Base-by-base conservation (phyloP, 2,797 vertebrate genomes). In the Scarus forsteni region DNA sequence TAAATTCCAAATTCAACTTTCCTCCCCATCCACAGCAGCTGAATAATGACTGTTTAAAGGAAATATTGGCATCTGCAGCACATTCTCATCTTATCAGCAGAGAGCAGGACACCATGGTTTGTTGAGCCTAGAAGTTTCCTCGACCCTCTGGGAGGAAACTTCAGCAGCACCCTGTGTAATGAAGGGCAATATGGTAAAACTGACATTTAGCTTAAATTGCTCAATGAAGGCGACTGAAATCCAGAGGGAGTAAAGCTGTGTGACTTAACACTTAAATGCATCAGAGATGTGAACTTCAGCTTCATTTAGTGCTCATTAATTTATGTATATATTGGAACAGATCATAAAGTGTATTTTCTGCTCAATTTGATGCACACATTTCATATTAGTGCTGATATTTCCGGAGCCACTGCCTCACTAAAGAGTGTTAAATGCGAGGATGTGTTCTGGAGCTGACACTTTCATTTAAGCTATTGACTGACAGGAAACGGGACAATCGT, bases 181-280 rank as follows among this genome's bases (percentile, higher is more conserved):
- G 75, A 80, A 77, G 69, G 67, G 53, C 62, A 65, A 55, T 69
- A 81, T 84, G 79, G 42, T 75, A 78, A 84, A 52, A 53, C 0
- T 81, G 79, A 83, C 77, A 85, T 84, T 81, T 67, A 59, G 14
- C 19, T 27, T 34, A 44, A 70, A 80, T 48, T 56, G 50, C 42
- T 50, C 36, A 76, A 73, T 51, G 45, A 0, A 63, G 38, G 15
- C 7, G 44, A 72, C 45, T 27, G 6, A 12, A 51, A 68, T 52
- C 44, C 44, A 67, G 6, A 5, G 7, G 35, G 57, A 54, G 50
- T 1, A 8, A 61, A 64, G n/a, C 15, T 5, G 12, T 3, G 1
- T 15, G 46, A 60, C 42, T 66, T 34, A 42, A 44, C 48, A 5
- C 13, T 50, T 38, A 34, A n/a, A 1, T 8, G 27, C 8, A 11